Base-by-base conservation (phyloP, 2,113 vertebrate species). In the Triplophysa dalaica region DNA sequence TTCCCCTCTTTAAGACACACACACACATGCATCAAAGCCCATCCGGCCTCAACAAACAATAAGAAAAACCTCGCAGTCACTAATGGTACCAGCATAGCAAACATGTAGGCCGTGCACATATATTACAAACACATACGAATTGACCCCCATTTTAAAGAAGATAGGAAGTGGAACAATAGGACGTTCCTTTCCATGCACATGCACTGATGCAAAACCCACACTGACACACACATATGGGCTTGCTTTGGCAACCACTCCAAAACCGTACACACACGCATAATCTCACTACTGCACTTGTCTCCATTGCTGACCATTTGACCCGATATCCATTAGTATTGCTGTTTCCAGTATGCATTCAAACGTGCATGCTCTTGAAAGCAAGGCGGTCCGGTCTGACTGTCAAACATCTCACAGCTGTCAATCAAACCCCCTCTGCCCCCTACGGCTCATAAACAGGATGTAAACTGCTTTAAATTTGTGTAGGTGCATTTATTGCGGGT, bases 21-120 rank as follows among this genome's bases (percentile, higher is more conserved):
- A 43, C n/a, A 52, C 60, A 66, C 43, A 87, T 64, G 68, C 83
- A 85, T 89, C 88, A 92, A 92, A 87, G 83, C 87, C 60, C 82
- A 90, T 86, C 77, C 48, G 83, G 86, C 88, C 58, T 16, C 87
- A 70, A 83, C 84, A 92, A 70, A 79, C 88, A 88, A 90, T 90
- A 87, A 69, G 77, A 89, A 70, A 84, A 61, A 45, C 91, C 92
- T 89, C 89, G 88, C 89, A 90, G 81, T 68, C 88, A 60, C 85
- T 88, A 87, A 86, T 87, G 88, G 87, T 90, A 91, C 89, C 89
- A 92, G 87, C 86, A 90, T 86, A 70, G 81, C 85, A 79, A 79
- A 82, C 85, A 87, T 61, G 16, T 24, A 62, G 43, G 43, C 43
- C 41, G 16, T 10, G n/a, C 24, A 26, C 50, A 65, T 22, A 62